Evolutionary conservation across 1,140 invertebrate species (phyloP), one percentile per base, ranked within the genome.

Genomic region (Maniola jurtina): DNA sequence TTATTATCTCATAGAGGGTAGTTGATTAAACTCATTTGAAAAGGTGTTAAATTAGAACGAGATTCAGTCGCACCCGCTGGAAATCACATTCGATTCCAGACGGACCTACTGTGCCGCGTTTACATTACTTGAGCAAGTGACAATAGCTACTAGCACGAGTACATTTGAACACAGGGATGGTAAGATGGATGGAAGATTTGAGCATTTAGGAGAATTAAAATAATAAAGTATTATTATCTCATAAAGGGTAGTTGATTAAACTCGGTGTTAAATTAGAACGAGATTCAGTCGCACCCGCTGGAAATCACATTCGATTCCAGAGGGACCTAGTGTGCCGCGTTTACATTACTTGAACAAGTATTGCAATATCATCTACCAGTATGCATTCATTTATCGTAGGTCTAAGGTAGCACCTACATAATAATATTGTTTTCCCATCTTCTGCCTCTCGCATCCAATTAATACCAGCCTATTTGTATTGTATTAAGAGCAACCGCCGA

Each of bases 241-340:
- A 25, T 25, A 25, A 4, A 25, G 1, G 25, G 1, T 25, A 25
- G 25, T 25, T 25, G 25, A n/a, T n/a, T n/a, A n/a, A n/a, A 71
- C 52, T 66, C 72, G 61, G 33, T 48, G 65, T 62, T 65, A 70
- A 72, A 72, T 72, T 70, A 75, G 58, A 75, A 72, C 61, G 70
- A 68, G 65, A 61, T 68, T 64, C 59, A 66, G 54, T 66, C 64
- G 61, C 69, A 25, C 15, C 58, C 35, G 64, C 34, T 60, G 48
- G 57, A 72, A 77, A 77, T 77, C 75, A 64, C 68, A 72, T 68
- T 77, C 72, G 54, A 64, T 64, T 72, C 63, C 64, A 61, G 66
- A 55, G 54, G 48, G 66, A 68, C 63, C 40, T 56, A 35, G 13
- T 45, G 55, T 40, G 66, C 54, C 54, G 35, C 62, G 55, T 58